Conservation (phyloP, 2,888 invertebrate genomes). For the Craniophora ligustri region DNA sequence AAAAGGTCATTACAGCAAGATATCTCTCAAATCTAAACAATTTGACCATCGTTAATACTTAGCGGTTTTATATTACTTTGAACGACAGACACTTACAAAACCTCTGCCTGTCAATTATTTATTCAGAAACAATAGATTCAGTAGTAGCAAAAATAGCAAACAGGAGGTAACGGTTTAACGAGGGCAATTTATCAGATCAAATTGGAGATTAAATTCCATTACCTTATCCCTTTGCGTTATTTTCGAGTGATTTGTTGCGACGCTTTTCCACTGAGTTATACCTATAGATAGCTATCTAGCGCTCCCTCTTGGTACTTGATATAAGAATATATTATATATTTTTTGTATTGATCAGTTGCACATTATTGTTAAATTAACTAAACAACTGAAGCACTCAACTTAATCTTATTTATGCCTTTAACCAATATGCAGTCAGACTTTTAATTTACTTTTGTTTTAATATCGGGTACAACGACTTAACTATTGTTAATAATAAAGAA, state of each 20-base stretch:
- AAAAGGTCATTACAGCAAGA: too few species aligned
- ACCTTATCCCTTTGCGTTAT: slow-evolving; percentile 44
- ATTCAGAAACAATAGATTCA: slow-evolving; percentile 33
- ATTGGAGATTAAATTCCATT: slow-evolving; percentile 59
- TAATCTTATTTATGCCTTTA: too few species aligned
- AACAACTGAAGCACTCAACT: too few species aligned
- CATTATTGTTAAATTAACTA: too few species aligned
- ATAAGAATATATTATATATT: neutral
- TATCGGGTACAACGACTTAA: too few species aligned
- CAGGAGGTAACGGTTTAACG: slow-evolving; percentile 47
- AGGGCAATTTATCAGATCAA: slow-evolving; percentile 56
- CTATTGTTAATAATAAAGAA: too few species aligned
- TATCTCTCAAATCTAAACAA: too few species aligned
- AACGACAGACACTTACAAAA: neutral
- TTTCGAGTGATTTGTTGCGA: slow-evolving; percentile 45
- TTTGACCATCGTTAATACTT: too few species aligned
- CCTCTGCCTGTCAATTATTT: slow-evolving; percentile 15
- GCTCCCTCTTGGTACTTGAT: neutral
- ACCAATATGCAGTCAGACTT: too few species aligned
- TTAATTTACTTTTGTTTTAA: too few species aligned
- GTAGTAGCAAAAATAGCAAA: slow-evolving; percentile 46
- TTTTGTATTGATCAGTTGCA: neutral
- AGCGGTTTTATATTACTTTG: too few species aligned
- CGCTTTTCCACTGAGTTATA: slow-evolving; percentile 11
- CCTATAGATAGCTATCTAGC: neutral